These are phyloP conservation scores for Epinotia ramella DNA, from an alignment of 2,888 invertebrate species.

Conservation along the genomic window DNA sequence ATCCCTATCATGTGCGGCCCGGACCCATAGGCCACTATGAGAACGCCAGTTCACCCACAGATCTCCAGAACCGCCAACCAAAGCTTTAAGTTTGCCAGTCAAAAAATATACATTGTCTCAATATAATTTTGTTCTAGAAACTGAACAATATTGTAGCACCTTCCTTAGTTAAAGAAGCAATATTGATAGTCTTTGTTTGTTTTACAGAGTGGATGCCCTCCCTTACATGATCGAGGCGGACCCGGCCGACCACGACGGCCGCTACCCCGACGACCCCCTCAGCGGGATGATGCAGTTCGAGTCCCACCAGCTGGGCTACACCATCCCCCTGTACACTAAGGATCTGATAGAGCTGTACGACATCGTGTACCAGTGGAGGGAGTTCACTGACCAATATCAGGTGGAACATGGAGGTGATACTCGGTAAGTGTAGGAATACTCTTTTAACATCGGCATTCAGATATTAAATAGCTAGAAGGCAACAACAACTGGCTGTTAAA, in stretches of 20 bases:
- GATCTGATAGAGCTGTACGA: constrained; percentile 86
- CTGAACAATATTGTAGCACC: background rate
- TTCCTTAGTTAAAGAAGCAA: background rate
- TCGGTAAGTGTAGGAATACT: constrained; percentile 61
- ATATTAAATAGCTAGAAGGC: no score
- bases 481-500: no score
- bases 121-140: no score
- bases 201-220: constrained; percentile 87
- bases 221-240: constrained; percentile 85
- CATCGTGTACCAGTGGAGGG: constrained; percentile 84
- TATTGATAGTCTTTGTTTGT: background rate
- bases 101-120: no score
- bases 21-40: no score
- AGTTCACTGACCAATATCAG: constrained; percentile 80
- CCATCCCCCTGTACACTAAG: constrained; percentile 86
- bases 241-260: constrained; percentile 68
- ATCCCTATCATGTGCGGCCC: no score
- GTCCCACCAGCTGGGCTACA: constrained; percentile 82
- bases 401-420: constrained; percentile 70
- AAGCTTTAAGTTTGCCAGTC: no score
- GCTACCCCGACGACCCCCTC: constrained; percentile 82
- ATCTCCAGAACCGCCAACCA: background rate
- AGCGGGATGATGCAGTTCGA: constrained; percentile 74
- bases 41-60: no score
- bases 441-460: no score